Conservation (phyloP, 1,140 invertebrate genomes). For the Panagrolaimus sp. region DNA sequence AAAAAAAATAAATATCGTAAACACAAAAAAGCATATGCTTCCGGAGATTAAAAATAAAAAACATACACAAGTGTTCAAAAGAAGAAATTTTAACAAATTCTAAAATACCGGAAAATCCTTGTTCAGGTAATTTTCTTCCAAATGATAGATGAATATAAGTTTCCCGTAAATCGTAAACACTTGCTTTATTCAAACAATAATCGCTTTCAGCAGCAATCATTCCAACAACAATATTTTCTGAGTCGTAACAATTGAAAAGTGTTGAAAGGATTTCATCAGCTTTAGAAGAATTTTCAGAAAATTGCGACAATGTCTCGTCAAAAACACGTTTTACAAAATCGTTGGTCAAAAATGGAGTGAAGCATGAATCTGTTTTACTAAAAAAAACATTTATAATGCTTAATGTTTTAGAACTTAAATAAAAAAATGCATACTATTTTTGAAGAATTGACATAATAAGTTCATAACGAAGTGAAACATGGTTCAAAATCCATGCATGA, state of each 20-base stretch:
- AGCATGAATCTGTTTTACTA: neutral
- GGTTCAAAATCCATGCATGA: too few relatives aligned
- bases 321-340: neutral
- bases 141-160: neutral
- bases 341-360: neutral
- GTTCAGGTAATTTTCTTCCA: neutral
- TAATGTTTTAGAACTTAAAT: too few relatives aligned
- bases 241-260: neutral
- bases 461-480: too few relatives aligned
- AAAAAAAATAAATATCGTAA: too few relatives aligned
- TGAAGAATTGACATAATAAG: too few relatives aligned
- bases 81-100: neutral
- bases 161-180: neutral
- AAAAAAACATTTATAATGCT: too few relatives aligned
- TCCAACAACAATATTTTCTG: neutral
- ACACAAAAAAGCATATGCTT: too few relatives aligned
- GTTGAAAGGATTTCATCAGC: too few relatives aligned
- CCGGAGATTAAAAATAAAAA: too few relatives aligned
- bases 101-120: neutral
- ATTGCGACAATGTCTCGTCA: neutral
- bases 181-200: neutral
- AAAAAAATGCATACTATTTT: too few relatives aligned
- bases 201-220: neutral
- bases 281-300: too few relatives aligned
- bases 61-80: neutral